A percentile compares a stretch with the other conserved stretches of the same genome.
Conservation (phyloP, 2,888 invertebrate species). For the Dynastes hyllus region DNA sequence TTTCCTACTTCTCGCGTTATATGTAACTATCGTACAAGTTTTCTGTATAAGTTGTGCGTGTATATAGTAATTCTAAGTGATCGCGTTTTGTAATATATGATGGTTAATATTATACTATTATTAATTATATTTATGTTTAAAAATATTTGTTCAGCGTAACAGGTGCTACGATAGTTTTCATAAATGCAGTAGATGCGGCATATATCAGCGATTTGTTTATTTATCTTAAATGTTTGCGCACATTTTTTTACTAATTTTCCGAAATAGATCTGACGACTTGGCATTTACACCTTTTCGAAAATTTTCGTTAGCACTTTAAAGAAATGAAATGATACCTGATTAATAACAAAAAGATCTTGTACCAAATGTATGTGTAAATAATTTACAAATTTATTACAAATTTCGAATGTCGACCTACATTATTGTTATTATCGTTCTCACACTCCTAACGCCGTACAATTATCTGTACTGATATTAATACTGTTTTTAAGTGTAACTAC, state of each 20-base stretch:
- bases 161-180: constrained; percentile 30
- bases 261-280: background rate
- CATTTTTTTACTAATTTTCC: background rate
- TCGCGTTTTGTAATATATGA: constrained; percentile 55
- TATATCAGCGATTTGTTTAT: constrained; percentile 3
- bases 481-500: constrained; percentile 1
- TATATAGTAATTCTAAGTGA: constrained; percentile 59
- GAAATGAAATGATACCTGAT: constrained; percentile 62
- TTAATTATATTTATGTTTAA: constrained; percentile 26
- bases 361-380: constrained; percentile 65
- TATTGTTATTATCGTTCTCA: constrained; percentile 46
- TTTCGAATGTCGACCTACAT: constrained; percentile 59
- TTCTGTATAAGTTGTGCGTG: constrained; percentile 56
- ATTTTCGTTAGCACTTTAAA: constrained; percentile 38
- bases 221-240: background rate
- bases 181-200: background rate
- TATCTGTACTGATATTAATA: background rate
- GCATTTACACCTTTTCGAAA: constrained; percentile 18
- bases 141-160: constrained; percentile 26
- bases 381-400: constrained; percentile 54
- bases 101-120: constrained; percentile 28
- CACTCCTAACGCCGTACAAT: background rate
- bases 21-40: constrained; percentile 5
- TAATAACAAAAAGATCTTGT: constrained; percentile 58
- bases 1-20: constrained; percentile 46